Evolutionary conservation across 2,888 invertebrate genomes (phyloP).

Genomic region (Lasioglossum malachurum): DNA sequence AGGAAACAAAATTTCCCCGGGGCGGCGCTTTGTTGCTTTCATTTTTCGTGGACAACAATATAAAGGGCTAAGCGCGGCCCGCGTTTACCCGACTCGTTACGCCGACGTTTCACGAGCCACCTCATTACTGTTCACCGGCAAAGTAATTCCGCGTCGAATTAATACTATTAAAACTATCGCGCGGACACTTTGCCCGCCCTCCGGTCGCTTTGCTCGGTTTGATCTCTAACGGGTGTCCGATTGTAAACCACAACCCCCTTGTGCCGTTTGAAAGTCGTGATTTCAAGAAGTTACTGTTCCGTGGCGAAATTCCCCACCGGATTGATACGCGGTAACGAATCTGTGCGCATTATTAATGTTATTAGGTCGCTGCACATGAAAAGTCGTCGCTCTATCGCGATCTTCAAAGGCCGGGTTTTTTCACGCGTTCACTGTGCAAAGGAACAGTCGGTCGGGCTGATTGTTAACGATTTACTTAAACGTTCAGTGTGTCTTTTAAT

Average conservation of each 20-base stretch:
- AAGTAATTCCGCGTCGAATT: conserved; percentile 49
- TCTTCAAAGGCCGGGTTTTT: neutral
- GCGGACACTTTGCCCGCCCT: conserved; percentile 10
- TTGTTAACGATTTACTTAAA: conserved; percentile 7
- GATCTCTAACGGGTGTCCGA: conserved; percentile 39
- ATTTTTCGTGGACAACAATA: conserved; percentile 31
- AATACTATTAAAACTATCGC: conserved; percentile 55
- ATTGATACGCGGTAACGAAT: neutral
- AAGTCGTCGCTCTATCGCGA: neutral
- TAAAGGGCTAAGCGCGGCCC: conserved; percentile 22
- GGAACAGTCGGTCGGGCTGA: neutral
- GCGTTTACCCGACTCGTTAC: conserved; percentile 46
- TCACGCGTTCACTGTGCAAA: neutral
- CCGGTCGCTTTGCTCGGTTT: conserved; percentile 12
- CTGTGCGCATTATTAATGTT: neutral
- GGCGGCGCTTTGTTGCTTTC: neutral
- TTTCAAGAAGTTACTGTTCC: neutral
- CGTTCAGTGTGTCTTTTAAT: neutral
- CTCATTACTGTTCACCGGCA: conserved; percentile 51
- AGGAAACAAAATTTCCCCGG: conserved; percentile 3
- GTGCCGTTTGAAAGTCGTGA: neutral
- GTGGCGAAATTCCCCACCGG: neutral
- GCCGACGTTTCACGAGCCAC: conserved; percentile 33
- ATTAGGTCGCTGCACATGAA: conserved; percentile 17
- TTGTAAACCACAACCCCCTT: conserved; percentile 5